Conservation (phyloP, 2,113 vertebrate genomes). For the Peromyscus maniculatus region DNA sequence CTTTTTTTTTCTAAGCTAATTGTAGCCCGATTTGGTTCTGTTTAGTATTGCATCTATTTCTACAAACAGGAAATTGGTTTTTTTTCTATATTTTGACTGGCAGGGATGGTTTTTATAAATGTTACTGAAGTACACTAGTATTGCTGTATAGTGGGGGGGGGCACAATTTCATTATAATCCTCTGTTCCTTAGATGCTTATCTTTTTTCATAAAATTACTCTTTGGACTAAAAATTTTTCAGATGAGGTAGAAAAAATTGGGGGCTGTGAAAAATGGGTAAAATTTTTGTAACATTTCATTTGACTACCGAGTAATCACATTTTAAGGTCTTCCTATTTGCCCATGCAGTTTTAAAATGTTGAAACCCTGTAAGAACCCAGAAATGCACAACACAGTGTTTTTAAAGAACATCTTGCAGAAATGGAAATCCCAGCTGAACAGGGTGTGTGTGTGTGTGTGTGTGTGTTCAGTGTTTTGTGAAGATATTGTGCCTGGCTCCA, state of each 20-base stretch:
- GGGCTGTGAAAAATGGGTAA: conserved; percentile 43
- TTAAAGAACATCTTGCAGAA: conserved; percentile 66
- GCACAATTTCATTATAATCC: conserved; percentile 66
- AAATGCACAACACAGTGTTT: conserved; percentile 59
- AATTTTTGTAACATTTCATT: conserved; percentile 69
- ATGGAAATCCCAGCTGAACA: neutral
- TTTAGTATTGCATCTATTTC: conserved; percentile 73
- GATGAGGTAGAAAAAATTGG: conserved; percentile 51
- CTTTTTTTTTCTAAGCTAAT: conserved; percentile 65
- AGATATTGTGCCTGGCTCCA: conserved; percentile 13
- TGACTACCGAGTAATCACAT: conserved; percentile 64
- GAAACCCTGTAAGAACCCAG: conserved; percentile 42
- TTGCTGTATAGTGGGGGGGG: conserved; percentile 40
- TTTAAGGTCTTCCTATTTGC: conserved; percentile 71
- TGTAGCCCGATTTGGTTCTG: conserved; percentile 72
- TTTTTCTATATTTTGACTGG: conserved; percentile 78
- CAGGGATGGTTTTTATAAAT: conserved; percentile 71
- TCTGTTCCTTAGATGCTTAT: conserved; percentile 74
- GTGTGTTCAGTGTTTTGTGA: conserved; percentile 32
- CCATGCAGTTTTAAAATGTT: conserved; percentile 52
- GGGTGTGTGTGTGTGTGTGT: neutral
- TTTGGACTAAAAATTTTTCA: conserved; percentile 68
- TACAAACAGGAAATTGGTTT: conserved; percentile 77
- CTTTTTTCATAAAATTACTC: conserved; percentile 75
- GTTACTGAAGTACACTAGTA: conserved; percentile 73